Conservation (phyloP, 2,888 invertebrate genomes). For the Hirtodrosophila cameraria region DNA sequence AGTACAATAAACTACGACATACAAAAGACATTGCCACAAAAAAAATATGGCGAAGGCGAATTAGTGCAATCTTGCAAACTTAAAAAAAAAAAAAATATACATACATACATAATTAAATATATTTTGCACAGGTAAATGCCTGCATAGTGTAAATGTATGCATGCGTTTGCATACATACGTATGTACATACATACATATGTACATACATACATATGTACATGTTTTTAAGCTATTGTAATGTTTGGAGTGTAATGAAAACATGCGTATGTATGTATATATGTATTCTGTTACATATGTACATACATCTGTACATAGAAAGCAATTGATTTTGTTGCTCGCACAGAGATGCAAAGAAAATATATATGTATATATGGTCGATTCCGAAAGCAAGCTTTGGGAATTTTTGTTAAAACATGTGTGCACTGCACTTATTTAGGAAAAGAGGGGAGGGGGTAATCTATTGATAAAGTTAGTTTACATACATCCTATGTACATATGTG, state of each 20-base stretch:
- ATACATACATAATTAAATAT: slow-evolving; percentile 22
- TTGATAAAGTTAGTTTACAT: slow-evolving; percentile 12
- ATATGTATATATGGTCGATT: slow-evolving; percentile 23
- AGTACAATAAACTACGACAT: slow-evolving; percentile 38
- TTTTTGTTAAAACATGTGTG: slow-evolving; percentile 15
- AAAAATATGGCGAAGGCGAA: slow-evolving; percentile 60
- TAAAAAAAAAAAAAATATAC: slow-evolving; percentile 41
- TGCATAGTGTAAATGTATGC: slow-evolving; percentile 31
- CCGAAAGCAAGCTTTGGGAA: slow-evolving; percentile 12
- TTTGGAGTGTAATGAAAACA: slow-evolving; percentile 29
- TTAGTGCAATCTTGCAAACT: slow-evolving; percentile 62
- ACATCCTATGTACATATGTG: slow-evolving; percentile 6
- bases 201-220: slow-evolving; percentile 8
- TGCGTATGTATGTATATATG: slow-evolving; percentile 13
- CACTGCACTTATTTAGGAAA: not conserved
- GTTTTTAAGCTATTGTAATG: slow-evolving; percentile 24
- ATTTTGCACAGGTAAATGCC: slow-evolving; percentile 44
- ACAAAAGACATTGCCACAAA: slow-evolving; percentile 44
- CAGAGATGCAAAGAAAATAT: slow-evolving; percentile 23
- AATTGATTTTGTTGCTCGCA: slow-evolving; percentile 47
- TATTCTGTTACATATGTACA: not conserved
- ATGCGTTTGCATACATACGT: slow-evolving; percentile 21
- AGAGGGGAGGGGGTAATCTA: not conserved
- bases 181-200: slow-evolving; percentile 10
- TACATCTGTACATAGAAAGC: slow-evolving; percentile 17